Conservation (phyloP, 2,113 vertebrate genomes). For the Macquaria ambigua region DNA sequence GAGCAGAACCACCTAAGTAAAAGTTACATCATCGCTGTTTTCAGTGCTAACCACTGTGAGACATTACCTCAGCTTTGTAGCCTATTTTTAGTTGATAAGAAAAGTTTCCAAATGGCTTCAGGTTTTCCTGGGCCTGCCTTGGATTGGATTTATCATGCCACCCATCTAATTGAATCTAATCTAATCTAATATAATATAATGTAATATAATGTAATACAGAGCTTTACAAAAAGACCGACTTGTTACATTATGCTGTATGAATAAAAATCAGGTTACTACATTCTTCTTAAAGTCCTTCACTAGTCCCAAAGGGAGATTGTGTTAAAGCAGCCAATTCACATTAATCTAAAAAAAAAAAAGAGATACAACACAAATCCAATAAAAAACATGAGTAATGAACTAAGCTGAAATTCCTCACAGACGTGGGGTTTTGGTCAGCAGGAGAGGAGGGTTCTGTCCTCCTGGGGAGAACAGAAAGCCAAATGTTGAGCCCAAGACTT, state of each 20-base stretch:
- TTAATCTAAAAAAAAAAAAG: background rate
- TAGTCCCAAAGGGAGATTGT: background rate
- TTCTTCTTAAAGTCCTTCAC: background rate
- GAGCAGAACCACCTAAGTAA: background rate
- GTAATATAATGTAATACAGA: background rate
- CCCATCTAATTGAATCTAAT: background rate
- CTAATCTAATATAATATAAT: too few species aligned
- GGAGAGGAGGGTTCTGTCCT: background rate
- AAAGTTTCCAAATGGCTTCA: background rate
- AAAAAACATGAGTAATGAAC: background rate
- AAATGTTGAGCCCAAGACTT: background rate
- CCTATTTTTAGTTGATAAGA: background rate
- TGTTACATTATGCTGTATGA: background rate
- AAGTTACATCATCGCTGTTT: slow-evolving; percentile 2
- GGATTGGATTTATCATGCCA: background rate
- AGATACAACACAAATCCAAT: background rate
- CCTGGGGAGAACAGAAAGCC: background rate
- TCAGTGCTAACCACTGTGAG: background rate
- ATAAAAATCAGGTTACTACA: background rate
- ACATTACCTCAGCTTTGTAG: background rate
- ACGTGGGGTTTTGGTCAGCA: background rate
- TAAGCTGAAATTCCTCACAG: background rate
- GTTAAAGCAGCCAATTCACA: background rate
- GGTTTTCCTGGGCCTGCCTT: too few species aligned
- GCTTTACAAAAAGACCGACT: background rate